Base-by-base conservation (phyloP, 2,888 invertebrate species). In the Archaeoteleia sp. region DNA sequence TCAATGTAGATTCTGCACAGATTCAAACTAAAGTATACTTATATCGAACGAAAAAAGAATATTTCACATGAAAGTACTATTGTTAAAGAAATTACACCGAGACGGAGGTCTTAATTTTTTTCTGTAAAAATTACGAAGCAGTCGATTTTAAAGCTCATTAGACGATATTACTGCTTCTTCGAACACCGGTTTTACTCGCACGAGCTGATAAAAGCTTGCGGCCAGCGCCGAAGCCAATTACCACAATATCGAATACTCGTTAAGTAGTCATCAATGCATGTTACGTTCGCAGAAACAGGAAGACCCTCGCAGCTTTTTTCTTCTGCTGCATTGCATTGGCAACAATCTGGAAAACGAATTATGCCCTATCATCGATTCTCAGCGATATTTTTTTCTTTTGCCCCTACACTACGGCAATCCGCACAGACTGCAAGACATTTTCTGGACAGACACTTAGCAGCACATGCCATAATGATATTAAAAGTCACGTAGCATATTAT, bases 171-270 rank as follows among this genome's bases (percentile, higher is more conserved):
- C 14, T 29, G 30, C 42, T 45, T 35, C 43, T n/a, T n/a, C 37
- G 25, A 13, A n/a, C 9, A 25, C 23, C 12, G 43, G 13, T 43
- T 14, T n/a, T 2, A 17, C 30, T 57, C n/a, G 30, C 17, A 12
- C 29, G 8, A 25, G 29, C 34, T 49, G 55, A 58, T 58, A 58
- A 55, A 55, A 53, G 12, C 42, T 43, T 34, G 12, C 42, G 7
- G n/a, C n/a, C 42, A 39, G 30, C 40, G 37, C 40, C 17, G 35
- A 71, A 72, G 62, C 70, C 67, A 77, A 76, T 78, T 76, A 76
- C 65, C 57, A 42, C 45, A 57, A 71, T 77, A 78, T 79, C 75
- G 74, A 73, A 73, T 74, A 63, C 73, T 80, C 78, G 77, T 80
- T 79, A 80, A 73, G 69, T 70, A 67, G 62, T 71, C 76, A 76